Percentiles rank a stretch among this genome's conserved stretches.
Evolutionary conservation across 2,797 vertebrate species (phyloP).

Genomic region (Microctenopoma steveboyesi): DNA sequence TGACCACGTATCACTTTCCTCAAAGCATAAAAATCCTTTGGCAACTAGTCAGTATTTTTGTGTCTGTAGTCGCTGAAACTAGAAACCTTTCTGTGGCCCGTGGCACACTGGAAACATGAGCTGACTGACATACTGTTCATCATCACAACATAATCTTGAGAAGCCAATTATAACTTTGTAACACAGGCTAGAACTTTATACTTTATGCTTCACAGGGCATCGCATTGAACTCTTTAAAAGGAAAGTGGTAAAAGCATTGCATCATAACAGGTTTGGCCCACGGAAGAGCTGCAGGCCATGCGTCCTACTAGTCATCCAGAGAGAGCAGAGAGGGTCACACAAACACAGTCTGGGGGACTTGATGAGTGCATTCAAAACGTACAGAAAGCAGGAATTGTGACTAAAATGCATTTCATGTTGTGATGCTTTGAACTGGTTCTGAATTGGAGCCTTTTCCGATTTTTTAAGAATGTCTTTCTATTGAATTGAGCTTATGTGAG

Average conservation of each 20-base stretch:
- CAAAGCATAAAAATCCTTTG: neutral
- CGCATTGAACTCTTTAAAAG: conserved; percentile 65
- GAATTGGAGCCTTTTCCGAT: neutral
- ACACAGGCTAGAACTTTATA: conserved; percentile 53
- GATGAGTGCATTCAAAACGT: conserved; percentile 8
- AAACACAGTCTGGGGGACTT: conserved; percentile 46
- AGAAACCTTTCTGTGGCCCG: conserved; percentile 30
- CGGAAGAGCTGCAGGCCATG: conserved; percentile 47
- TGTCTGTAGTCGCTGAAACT: no score
- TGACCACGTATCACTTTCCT: neutral
- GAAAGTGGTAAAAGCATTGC: conserved; percentile 70
- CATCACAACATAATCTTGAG: conserved; percentile 35
- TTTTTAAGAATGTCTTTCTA: neutral
- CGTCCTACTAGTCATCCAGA: conserved; percentile 42
- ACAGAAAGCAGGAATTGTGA: conserved; percentile 24
- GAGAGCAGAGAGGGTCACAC: conserved; percentile 58
- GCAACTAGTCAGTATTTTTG: neutral
- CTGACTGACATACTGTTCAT: conserved; percentile 46
- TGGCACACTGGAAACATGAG: conserved; percentile 8
- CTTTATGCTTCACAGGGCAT: conserved; percentile 54
- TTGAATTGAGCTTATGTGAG: neutral
- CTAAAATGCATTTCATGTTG: conserved; percentile 13
- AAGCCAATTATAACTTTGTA: conserved; percentile 54
- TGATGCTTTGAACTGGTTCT: neutral
- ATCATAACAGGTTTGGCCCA: conserved; percentile 59